Evolutionary conservation across 2,113 vertebrate genomes (phyloP).

Genomic region (Melanerpes formicivorus): DNA sequence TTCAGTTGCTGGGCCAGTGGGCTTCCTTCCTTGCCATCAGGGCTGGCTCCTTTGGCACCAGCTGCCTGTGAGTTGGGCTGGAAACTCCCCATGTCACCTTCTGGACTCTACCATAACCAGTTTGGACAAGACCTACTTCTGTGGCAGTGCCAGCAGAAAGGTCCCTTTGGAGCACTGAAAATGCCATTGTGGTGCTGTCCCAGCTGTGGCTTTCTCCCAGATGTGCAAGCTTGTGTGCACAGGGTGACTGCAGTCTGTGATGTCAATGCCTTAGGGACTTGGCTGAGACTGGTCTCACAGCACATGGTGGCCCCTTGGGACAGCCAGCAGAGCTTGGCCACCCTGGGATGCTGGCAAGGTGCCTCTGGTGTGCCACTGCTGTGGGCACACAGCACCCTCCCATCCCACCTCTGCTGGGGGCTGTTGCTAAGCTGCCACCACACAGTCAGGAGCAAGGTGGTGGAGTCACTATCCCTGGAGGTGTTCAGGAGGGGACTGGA

Average conservation of each 20-base stretch:
- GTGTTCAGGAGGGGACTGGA: too few species aligned
- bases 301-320: background rate
- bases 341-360: fast-evolving
- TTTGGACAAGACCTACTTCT: background rate
- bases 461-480: too few species aligned
- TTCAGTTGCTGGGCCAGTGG: fast-evolving
- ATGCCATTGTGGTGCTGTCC: fast-evolving
- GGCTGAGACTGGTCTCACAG: background rate
- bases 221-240: fast-evolving
- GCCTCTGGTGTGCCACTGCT: background rate
- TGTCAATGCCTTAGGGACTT: background rate
- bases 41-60: background rate
- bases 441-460: fast-evolving
- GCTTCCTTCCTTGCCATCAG: background rate
- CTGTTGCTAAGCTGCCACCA: fast-evolving
- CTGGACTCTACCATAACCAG: background rate
- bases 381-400: background rate
- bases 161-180: background rate
- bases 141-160: background rate
- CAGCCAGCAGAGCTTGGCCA: background rate
- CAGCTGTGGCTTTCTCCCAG: background rate
- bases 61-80: background rate
- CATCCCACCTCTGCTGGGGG: background rate
- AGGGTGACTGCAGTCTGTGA: fast-evolving
- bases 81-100: background rate